Conservation (phyloP, 1,140 invertebrate genomes). For the Samia ricini region DNA sequence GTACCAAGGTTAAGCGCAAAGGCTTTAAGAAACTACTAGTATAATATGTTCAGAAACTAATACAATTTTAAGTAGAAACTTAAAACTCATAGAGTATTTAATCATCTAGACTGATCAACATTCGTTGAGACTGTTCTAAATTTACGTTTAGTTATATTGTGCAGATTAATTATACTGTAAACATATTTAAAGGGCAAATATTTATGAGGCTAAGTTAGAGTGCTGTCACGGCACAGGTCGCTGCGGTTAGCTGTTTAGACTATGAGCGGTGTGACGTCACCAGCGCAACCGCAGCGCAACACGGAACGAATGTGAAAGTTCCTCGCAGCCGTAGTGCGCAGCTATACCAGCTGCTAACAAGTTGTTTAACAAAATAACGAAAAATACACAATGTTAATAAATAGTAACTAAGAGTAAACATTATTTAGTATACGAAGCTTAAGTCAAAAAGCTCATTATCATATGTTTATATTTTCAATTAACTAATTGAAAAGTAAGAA, state of each 20-base stretch:
- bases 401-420: constrained; percentile 16
- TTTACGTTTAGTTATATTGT: neutral
- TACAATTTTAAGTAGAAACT: no score
- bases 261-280: constrained; percentile 52
- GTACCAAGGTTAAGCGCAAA: no score
- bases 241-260: neutral
- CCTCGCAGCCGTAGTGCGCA: constrained; percentile 51
- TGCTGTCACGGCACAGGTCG: neutral
- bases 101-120: neutral
- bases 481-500: neutral
- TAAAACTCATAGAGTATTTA: no score
- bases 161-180: neutral
- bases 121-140: neutral
- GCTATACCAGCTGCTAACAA: constrained; percentile 54
- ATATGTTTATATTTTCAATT: neutral
- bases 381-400: constrained; percentile 18
- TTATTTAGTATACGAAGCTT: constrained; percentile 1
- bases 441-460: neutral
- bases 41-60: no score
- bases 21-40: no score
- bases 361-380: constrained; percentile 41
- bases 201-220: neutral
- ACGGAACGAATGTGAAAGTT: constrained; percentile 72
- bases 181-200: neutral
- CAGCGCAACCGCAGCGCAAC: constrained; percentile 58